Evolutionary conservation across 2,888 invertebrate species (phyloP), one percentile per base, ranked within the genome.

Genomic region (Drosophila villosipedis): DNA sequence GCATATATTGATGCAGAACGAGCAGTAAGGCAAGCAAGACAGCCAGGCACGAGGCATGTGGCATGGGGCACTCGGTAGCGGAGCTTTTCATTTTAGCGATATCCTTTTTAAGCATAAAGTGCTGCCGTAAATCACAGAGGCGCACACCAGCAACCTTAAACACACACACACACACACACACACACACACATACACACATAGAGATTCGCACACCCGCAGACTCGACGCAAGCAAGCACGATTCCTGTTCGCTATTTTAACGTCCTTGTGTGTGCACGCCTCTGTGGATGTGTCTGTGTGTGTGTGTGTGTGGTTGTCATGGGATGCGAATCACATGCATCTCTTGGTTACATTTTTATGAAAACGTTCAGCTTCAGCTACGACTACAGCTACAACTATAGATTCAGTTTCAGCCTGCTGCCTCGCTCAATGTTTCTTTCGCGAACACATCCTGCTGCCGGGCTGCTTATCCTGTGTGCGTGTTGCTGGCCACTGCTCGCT

Each of bases 31-130:
- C 35, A 57, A 57, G 50, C 33, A n/a, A 47, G 47, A 39, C 35
- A 31, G 22, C 41, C 50, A 49, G 62, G 37, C 67, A 67, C 59
- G 58, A 52, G 25, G 25, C 47, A 28, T 37, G 39, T 12, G 64
- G 50, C 61, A 67, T 58, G 60, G 49, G 60, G 58, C 89, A 83
- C 77, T 84, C 70, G 76, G 81, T 73, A 72, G 78, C 79, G 82
- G 73, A 83, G 91, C 91, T 89, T 86, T 91, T 89, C 91, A 88
- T 88, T 88, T 88, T 88, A 91, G 91, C 91, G 90, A 89, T 91
- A 91, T 91, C 91, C 91, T 91, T 91, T 91, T 91, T 89, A 90
- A 91, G 90, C 91, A 91, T 91, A 89, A 91, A 91, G 86, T 84
- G 91, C 78, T 86, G 83, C 81, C 91, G 91, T 91, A 91, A 91